These are phyloP conservation scores for Drosophila novamexicana DNA, from an alignment of 1,140 invertebrate genomes.

Conservation along the genomic window DNA sequence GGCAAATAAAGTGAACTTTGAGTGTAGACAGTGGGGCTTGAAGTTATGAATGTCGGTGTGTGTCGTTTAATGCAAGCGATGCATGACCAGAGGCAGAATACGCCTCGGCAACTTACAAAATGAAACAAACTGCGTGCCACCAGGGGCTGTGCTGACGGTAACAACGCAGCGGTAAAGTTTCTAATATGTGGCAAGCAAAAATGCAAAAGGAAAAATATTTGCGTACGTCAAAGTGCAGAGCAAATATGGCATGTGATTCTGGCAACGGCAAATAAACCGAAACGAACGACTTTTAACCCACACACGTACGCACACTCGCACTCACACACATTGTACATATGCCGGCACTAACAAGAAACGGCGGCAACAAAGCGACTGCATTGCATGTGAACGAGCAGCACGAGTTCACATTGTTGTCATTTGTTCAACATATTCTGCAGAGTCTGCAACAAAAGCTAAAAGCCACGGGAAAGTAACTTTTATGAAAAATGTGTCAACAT, in stretches of 20 bases:
- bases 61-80: conserved; percentile 2
- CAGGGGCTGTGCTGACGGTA: conserved; percentile 6
- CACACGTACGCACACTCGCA: conserved; percentile 12
- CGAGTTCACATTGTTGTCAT: conserved; percentile 25
- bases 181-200: conserved; percentile 15
- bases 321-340: not conserved
- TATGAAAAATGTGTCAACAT: conserved; percentile 57
- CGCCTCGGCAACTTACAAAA: conserved; percentile 40
- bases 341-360: conserved; percentile 1
- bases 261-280: conserved; percentile 39
- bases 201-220: conserved; percentile 63
- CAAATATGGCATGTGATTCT: conserved; percentile 63
- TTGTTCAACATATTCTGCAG: conserved; percentile 24
- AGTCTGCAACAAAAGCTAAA: not conserved
- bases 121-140: conserved; percentile 37
- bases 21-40: not conserved
- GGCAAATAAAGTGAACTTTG: not conserved
- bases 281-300: conserved; percentile 41
- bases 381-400: conserved; percentile 6
- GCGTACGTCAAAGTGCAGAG: conserved; percentile 61
- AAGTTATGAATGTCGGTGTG: not conserved
- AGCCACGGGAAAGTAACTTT: conserved; percentile 8
- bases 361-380: not conserved
- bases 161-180: conserved; percentile 12
- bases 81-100: not conserved